phyloP scores from a whole-genome alignment of 1,140 invertebrate species.

The Archivesica marissinica region DNA sequence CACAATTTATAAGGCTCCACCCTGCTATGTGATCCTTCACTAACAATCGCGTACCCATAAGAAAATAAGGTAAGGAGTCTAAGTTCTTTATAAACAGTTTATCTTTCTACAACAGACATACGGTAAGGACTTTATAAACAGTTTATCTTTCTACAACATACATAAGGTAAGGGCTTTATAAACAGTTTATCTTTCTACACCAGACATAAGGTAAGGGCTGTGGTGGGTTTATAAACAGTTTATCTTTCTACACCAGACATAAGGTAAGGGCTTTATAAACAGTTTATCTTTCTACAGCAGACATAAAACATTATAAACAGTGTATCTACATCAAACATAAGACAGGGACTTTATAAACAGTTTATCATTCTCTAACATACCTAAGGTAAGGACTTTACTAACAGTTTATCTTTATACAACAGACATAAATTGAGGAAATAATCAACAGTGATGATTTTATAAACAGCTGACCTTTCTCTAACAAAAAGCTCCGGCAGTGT shows the following conservation, averaged over 20 bases:
- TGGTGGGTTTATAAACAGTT: background rate
- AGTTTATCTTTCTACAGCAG: background rate
- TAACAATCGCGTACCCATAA: too few relatives aligned
- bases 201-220: too few relatives aligned
- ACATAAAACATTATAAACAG: too few relatives aligned
- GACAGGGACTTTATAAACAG: background rate
- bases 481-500: constrained; percentile 10
- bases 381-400: background rate
- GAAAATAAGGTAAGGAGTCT: too few relatives aligned
- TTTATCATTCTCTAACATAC: background rate
- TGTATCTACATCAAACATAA: constrained; percentile 22
- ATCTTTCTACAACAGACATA: background rate
- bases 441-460: background rate
- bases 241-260: background rate
- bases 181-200: constrained; percentile 2
- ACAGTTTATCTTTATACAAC: background rate
- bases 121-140: background rate
- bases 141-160: background rate
- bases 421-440: background rate
- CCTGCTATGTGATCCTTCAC: background rate
- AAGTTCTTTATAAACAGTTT: background rate
- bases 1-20: background rate
- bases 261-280: background rate
- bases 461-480: constrained; percentile 5
- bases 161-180: background rate